Evolutionary conservation across 2,113 vertebrate genomes (phyloP).

Genomic region (Hymenochirus boettgeri): DNA sequence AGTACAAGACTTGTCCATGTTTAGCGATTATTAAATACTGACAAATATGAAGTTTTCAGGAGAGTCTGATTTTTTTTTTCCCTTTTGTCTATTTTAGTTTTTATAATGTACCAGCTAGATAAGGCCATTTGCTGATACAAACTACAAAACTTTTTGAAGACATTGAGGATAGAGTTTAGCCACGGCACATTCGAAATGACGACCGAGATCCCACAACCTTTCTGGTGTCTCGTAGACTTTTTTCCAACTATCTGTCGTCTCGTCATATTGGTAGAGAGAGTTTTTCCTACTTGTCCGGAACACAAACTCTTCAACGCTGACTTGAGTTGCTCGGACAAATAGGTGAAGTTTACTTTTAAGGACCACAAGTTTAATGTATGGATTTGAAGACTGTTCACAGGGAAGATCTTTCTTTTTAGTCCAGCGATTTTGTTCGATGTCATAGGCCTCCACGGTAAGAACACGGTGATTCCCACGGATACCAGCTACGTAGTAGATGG

Average conservation of each 20-base stretch:
- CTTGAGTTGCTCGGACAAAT: slow-evolving; percentile 95
- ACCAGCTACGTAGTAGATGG: slow-evolving; percentile 94
- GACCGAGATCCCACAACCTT: slow-evolving; percentile 96
- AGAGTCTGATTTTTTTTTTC: slow-evolving; percentile 28
- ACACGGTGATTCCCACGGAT: slow-evolving; percentile 92
- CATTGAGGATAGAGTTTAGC: slow-evolving; percentile 99
- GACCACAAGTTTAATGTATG: slow-evolving; percentile 90
- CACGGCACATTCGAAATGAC: slow-evolving; percentile 98
- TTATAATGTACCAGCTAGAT: slow-evolving; percentile 29
- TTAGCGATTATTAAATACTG: slow-evolving; percentile 66
- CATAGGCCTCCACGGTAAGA: slow-evolving; percentile 94
- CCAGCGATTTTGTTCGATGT: slow-evolving; percentile 90
- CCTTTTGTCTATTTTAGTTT: too few species aligned
- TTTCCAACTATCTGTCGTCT: slow-evolving; percentile 83
- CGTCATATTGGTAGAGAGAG: slow-evolving; percentile 93
- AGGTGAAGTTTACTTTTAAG: slow-evolving; percentile 88
- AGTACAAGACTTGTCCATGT: slow-evolving; percentile 53
- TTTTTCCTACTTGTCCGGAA: slow-evolving; percentile 98
- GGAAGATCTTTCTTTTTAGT: slow-evolving; percentile 87
- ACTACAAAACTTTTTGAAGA: slow-evolving; percentile 98
- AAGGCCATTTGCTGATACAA: slow-evolving; percentile 38
- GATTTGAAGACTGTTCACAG: slow-evolving; percentile 92
- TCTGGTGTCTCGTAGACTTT: slow-evolving; percentile 96
- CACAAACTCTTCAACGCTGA: slow-evolving; percentile 94
- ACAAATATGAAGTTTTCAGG: slow-evolving; percentile 48